phyloP scores from a whole-genome alignment of 2,113 vertebrate species.

The Apodemus sylvaticus region DNA sequence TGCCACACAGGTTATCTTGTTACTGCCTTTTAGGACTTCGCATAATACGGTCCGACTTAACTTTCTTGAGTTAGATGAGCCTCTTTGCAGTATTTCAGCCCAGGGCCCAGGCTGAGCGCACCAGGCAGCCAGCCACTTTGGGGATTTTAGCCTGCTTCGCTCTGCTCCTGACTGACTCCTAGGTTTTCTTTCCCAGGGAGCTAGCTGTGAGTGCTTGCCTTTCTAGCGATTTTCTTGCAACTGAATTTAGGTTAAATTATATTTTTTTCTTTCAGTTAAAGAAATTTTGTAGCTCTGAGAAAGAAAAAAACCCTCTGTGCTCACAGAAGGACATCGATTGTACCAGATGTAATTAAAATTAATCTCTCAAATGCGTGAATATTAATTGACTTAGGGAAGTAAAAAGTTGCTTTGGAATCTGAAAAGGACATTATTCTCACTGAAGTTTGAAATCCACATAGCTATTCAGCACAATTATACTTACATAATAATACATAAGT shows the following conservation, averaged over 20 bases:
- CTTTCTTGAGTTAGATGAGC: slow-evolving; percentile 71
- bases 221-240: slow-evolving; percentile 74
- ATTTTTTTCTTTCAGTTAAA: background rate
- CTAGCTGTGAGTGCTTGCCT: background rate
- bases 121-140: slow-evolving; percentile 36
- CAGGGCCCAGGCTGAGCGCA: slow-evolving; percentile 34
- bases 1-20: background rate
- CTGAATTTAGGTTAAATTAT: slow-evolving; percentile 34
- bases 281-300: slow-evolving; percentile 54
- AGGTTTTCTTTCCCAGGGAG: slow-evolving; percentile 53
- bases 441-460: slow-evolving; percentile 69
- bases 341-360: slow-evolving; percentile 86
- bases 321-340: slow-evolving; percentile 83
- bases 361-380: slow-evolving; percentile 86
- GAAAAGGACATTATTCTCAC: slow-evolving; percentile 67
- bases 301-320: slow-evolving; percentile 36
- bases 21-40: slow-evolving; percentile 45
- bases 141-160: background rate
- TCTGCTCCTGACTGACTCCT: background rate
- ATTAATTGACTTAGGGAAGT: slow-evolving; percentile 80
- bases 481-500: slow-evolving; percentile 56
- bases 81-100: slow-evolving; percentile 35
- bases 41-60: slow-evolving; percentile 56
- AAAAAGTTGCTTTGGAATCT: slow-evolving; percentile 85
- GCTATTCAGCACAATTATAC: slow-evolving; percentile 74